Base-by-base conservation (phyloP, 2,113 vertebrate genomes). In the Smithornis capensis region DNA sequence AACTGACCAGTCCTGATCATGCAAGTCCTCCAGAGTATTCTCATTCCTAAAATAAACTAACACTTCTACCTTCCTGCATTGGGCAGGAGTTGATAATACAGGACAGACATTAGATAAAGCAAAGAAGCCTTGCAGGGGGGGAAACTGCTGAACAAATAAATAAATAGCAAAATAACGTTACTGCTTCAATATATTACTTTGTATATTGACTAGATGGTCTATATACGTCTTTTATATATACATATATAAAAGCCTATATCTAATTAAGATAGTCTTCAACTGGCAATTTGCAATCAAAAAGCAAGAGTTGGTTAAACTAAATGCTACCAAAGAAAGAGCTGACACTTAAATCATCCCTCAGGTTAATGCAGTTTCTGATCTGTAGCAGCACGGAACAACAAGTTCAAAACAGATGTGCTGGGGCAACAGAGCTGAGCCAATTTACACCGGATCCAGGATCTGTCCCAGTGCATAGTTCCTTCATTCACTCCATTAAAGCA, bases 171-270 rank as follows among this genome's bases (percentile, higher is more conserved):
- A 79, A 57, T n/a, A n/a, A 74, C 7, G 12, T 25, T 47, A 56
- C 23, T 62, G 59, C 38, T 76, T 71, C 69, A 70, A 10, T 55
- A 29, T 31, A 16, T 81, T 37, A 64, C 38, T 63, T 67, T 24
- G 22, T 33, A 45, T 35, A 25, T 42, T 55, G n/a, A 47, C 38
- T n/a, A 53, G 16, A 59, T 27, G 14, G 37, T 24, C 25, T 76
- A 5, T 9, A 60, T 7, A 4, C 8, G 1, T 29, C 6, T 37
- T 8, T 35, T 57, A n/a, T 57, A 21, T 8, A 2, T 29, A 10
- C 42, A 22, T 31, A 23, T 3, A 24, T 4, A 38, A 6, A 63
- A 67, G 22, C 19, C 35, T 65, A 0, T 24, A 38, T 31, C 21
- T 64, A 28, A 50, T 35, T 16, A 10, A 63, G 50, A 65, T 13